Percentiles rank a stretch among this genome's conserved stretches.
These are phyloP conservation scores for Drosophila leontia DNA, from an alignment of 1,140 invertebrate genomes.

Conservation along the genomic window DNA sequence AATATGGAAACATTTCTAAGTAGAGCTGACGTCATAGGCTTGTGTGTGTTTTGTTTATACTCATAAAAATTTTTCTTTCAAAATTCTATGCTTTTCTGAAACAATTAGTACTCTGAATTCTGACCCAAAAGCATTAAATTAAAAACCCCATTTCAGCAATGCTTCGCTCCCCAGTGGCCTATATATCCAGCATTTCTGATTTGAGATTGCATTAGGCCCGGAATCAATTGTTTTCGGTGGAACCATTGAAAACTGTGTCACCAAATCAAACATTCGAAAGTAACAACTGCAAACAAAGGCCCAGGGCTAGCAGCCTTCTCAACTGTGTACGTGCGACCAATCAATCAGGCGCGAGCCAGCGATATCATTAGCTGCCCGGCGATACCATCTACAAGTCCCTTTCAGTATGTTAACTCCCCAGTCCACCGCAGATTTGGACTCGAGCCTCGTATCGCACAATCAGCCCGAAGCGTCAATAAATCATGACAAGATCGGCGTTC, in stretches of 20 bases:
- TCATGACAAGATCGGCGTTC: slow-evolving; percentile 60
- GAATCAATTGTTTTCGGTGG: slow-evolving; percentile 17
- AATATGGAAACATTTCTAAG: neutral
- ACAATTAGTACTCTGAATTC: neutral
- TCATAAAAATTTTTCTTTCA: neutral
- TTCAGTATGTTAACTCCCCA: slow-evolving; percentile 6
- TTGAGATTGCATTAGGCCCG: neutral
- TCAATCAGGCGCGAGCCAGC: slow-evolving; percentile 63
- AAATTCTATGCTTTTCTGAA: neutral
- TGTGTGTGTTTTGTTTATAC: neutral
- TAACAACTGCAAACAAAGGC: slow-evolving; percentile 40
- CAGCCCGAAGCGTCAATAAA: slow-evolving; percentile 52
- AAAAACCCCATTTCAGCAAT: too few relatives aligned
- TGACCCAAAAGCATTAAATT: neutral
- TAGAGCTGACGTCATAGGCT: neutral
- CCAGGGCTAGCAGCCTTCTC: neutral
- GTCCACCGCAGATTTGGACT: slow-evolving; percentile 31
- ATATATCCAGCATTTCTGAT: neutral
- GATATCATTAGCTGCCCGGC: slow-evolving; percentile 50
- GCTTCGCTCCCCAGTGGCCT: neutral
- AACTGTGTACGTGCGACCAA: slow-evolving; percentile 43
- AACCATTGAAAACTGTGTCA: slow-evolving; percentile 46
- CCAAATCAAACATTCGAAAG: slow-evolving; percentile 58
- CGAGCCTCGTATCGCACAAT: slow-evolving; percentile 45
- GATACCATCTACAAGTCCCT: slow-evolving; percentile 67